A percentile compares a stretch with the other conserved stretches of the same genome.
These are phyloP conservation scores for Gastrophryne carolinensis DNA, from an alignment of 2,797 vertebrate species.

Conservation along the genomic window DNA sequence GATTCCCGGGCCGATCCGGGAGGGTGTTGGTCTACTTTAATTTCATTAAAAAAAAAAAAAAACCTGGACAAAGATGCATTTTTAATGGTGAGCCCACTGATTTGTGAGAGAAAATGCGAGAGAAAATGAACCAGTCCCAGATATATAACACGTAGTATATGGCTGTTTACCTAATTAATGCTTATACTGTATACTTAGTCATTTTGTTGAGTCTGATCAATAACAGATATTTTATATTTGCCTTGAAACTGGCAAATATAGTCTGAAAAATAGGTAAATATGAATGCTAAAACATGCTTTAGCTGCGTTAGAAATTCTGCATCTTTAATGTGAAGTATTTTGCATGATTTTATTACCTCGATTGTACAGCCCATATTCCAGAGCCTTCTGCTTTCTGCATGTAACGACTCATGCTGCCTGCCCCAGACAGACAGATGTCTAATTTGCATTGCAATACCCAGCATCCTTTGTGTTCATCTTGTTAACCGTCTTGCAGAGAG, in stretches of 20 bases:
- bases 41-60: too few species aligned
- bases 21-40: too few species aligned
- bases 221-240: neutral
- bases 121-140: too few species aligned
- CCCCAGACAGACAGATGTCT: conserved; percentile 36
- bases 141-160: too few species aligned
- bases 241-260: neutral
- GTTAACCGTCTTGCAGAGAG: neutral
- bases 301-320: neutral
- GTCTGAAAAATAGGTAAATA: neutral
- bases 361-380: neutral
- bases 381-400: conserved; percentile 16
- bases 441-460: conserved; percentile 21
- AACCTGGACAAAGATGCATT: too few species aligned
- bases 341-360: neutral
- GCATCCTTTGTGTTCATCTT: conserved; percentile 16
- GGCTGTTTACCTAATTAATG: too few species aligned
- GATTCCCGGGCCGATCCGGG: too few species aligned
- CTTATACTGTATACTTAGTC: too few species aligned
- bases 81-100: too few species aligned
- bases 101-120: too few species aligned
- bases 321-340: neutral
- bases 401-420: neutral
- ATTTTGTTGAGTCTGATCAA: neutral
- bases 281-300: neutral